Evolutionary conservation across 2,113 vertebrate genomes (phyloP), one percentile per base, ranked within the genome.

Genomic region (Anas platyrhynchos): DNA sequence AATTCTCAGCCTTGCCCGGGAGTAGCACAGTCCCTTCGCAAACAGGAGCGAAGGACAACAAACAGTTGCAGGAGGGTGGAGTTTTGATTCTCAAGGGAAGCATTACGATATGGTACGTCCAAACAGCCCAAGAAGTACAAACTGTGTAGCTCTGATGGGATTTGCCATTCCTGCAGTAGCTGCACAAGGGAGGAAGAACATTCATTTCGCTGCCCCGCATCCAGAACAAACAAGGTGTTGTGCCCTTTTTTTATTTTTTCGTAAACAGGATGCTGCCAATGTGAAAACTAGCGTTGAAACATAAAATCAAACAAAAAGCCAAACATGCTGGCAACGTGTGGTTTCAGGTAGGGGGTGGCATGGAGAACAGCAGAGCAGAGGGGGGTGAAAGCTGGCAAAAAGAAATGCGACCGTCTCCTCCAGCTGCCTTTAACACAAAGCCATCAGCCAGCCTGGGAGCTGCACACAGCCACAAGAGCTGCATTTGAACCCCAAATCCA

Each of bases 251-350:
- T 46, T 34, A 62, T 48, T 72, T 58, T 62, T 82, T 5, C 10
- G 65, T 83, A 96, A 96, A 94, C 91, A 95, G 95, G 88, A 95
- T 85, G 94, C 58, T 95, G 80, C 83, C 89, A 83, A 4, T 48
- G 81, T 79, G 85, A 94, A 77, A 94, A 71, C 74, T 78, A 15
- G 26, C 31, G 75, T 65, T 68, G 72, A 88, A 93, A 74, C 46
- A 34, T 76, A 34, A 88, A 93, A 93, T 56, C 93, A 95, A 92
- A 81, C 80, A 86, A 74, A 73, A 87, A 94, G 75, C 74, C 93
- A 88, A 94, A 91, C 69, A 84, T 36, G 1, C n/a, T 79, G 75
- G 81, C 87, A 89, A 80, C 27, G 44, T 73, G 89, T 74, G 87
- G 91, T 91, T 65, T 93, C 91, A 80, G 79, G 66, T 36, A 7